Evolutionary conservation across 2,113 vertebrate species (phyloP).

Genomic region (Myocastor coypus): DNA sequence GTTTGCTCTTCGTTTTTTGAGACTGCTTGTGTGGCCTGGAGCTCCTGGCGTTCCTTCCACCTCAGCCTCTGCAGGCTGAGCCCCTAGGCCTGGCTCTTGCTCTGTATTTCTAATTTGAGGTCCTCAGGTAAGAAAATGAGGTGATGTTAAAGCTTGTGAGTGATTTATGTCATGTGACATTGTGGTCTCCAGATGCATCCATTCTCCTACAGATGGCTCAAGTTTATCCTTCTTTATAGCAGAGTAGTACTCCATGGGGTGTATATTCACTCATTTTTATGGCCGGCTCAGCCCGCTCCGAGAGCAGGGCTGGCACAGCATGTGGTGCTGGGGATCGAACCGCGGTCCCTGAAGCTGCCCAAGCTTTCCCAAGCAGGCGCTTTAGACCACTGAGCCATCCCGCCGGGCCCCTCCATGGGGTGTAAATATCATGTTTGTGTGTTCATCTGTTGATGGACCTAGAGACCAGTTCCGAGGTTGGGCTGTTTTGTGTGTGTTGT

Average conservation of each 20-base stretch:
- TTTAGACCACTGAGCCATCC: too few relatives aligned
- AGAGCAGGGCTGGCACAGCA: too few relatives aligned
- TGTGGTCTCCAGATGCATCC: not conserved
- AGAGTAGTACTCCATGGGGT: not conserved
- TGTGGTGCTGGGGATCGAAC: too few relatives aligned
- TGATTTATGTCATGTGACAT: not conserved
- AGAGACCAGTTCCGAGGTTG: not conserved
- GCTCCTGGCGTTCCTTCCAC: not conserved
- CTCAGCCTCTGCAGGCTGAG: not conserved
- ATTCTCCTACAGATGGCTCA: not conserved
- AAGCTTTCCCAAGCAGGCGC: too few relatives aligned
- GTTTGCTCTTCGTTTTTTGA: not conserved
- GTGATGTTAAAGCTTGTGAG: not conserved
- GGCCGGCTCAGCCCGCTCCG: too few relatives aligned
- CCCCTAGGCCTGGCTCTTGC: not conserved
- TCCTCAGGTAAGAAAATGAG: not conserved
- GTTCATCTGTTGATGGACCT: too few relatives aligned
- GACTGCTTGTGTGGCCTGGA: not conserved
- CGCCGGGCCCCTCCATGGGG: not conserved
- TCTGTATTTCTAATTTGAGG: not conserved
- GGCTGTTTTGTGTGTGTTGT: not conserved
- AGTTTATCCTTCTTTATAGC: not conserved
- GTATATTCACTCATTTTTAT: too few relatives aligned
- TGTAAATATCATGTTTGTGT: not conserved
- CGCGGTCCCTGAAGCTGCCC: too few relatives aligned